These are phyloP conservation scores for Clistopyga incitator DNA, from an alignment of 2,888 invertebrate genomes.

Conservation along the genomic window DNA sequence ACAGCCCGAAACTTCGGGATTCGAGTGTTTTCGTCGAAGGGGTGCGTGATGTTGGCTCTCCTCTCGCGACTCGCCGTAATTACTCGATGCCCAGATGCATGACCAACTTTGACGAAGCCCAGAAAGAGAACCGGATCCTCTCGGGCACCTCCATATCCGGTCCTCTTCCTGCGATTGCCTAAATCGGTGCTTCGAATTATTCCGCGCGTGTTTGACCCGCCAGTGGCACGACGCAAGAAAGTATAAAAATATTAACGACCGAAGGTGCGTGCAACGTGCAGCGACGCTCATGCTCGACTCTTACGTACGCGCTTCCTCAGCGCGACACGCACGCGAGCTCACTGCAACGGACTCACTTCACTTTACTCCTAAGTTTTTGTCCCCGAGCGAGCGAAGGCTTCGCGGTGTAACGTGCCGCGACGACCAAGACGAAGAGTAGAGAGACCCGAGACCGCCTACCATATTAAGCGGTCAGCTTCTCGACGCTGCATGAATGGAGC, in stretches of 20 bases:
- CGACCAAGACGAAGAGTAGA: conserved; percentile 22
- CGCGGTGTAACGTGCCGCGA: conserved; percentile 37
- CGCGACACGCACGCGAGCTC: background rate
- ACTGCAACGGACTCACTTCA: conserved; percentile 59
- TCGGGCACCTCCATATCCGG: conserved; percentile 70
- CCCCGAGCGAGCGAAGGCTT: conserved; percentile 37
- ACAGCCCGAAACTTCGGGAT: conserved; percentile 33
- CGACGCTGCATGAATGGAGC: conserved; percentile 77
- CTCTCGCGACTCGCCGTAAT: conserved; percentile 54
- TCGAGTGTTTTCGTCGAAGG: conserved; percentile 22
- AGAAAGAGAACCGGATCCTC: conserved; percentile 59
- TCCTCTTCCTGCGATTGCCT: conserved; percentile 71
- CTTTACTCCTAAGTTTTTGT: conserved; percentile 74
- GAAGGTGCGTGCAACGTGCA: background rate
- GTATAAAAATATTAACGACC: conserved; percentile 2
- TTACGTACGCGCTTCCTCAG: too few species aligned
- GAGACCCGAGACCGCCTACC: conserved; percentile 68
- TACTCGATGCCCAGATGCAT: conserved; percentile 70
- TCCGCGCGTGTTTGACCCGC: conserved; percentile 43
- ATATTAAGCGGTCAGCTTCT: conserved; percentile 75
- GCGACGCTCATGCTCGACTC: background rate
- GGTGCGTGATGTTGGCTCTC: background rate
- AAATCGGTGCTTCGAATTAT: conserved; percentile 69
- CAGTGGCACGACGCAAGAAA: background rate
- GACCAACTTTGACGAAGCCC: conserved; percentile 67